Conservation (phyloP, 2,888 invertebrate species). For the Nebria brevicollis region DNA sequence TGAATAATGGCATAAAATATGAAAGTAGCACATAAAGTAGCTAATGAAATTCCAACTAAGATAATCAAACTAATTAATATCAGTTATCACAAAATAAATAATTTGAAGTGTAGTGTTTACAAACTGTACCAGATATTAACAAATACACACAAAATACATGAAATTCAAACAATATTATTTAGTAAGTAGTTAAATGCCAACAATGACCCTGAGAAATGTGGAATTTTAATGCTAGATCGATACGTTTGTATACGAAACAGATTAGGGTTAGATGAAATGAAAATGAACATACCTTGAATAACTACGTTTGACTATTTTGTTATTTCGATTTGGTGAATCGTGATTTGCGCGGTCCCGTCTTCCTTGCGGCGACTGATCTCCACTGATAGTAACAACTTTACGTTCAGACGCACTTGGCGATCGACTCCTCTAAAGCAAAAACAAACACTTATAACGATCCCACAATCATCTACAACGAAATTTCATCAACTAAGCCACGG, state of each 20-base stretch:
- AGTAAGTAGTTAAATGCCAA: neutral
- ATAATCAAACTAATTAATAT: too few relatives aligned
- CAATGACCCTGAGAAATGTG: neutral
- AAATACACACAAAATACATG: too few relatives aligned
- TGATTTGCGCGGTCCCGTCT: conserved; percentile 54
- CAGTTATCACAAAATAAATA: too few relatives aligned
- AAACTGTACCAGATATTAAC: too few relatives aligned
- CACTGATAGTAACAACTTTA: conserved; percentile 46
- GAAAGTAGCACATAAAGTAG: too few relatives aligned
- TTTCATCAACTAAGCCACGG: conserved; percentile 14
- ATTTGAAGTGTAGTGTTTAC: too few relatives aligned
- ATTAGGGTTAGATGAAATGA: neutral
- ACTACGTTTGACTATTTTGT: conserved; percentile 51
- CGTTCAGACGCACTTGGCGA: conserved; percentile 57
- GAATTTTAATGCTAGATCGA: neutral
- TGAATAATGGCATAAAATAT: too few relatives aligned
- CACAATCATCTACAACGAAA: neutral
- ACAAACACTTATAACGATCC: conserved; percentile 42
- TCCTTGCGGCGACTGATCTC: conserved; percentile 60
- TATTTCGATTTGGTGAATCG: conserved; percentile 41
- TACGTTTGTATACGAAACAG: neutral
- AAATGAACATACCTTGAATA: conserved; percentile 59
- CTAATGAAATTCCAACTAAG: too few relatives aligned
- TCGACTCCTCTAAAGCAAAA: conserved; percentile 56
- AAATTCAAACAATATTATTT: too few relatives aligned